These are phyloP conservation scores for Petrocephalus zakoni DNA, from an alignment of 2,113 vertebrate genomes.

Conservation along the genomic window DNA sequence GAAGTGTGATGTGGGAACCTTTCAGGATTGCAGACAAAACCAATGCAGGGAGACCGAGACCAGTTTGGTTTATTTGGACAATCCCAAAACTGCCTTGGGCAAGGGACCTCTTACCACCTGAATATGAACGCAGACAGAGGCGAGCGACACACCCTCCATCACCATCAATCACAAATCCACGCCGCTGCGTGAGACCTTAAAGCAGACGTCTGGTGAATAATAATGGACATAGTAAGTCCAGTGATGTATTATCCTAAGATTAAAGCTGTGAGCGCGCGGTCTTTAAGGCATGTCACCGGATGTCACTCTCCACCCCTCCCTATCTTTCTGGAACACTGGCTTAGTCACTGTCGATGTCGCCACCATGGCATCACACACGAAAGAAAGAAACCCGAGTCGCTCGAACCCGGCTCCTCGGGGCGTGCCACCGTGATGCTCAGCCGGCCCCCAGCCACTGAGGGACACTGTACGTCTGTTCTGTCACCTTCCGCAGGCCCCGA, in stretches of 20 bases:
- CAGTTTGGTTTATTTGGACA: not conserved
- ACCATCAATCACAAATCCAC: not conserved
- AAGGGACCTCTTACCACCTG: conserved; percentile 31
- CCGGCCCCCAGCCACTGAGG: no score
- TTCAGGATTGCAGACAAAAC: not conserved
- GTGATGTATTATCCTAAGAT: not conserved
- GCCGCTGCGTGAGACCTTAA: not conserved
- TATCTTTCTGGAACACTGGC: not conserved
- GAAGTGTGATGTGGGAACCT: not conserved
- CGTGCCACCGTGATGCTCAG: no score
- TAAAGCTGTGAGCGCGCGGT: conserved; percentile 9
- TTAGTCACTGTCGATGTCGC: conserved; percentile 9
- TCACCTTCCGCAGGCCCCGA: not conserved
- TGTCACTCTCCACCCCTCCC: conserved; percentile 20
- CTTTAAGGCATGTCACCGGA: conserved; percentile 16
- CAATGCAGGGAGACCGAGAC: not conserved
- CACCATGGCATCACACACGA: not conserved
- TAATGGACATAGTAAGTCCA: not conserved
- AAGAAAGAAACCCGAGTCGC: not conserved
- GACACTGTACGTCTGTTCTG: not conserved
- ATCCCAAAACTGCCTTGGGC: not conserved
- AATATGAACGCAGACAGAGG: conserved; percentile 2
- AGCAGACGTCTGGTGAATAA: not conserved
- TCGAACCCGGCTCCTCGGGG: no score
- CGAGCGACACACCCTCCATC: not conserved